Conservation (phyloP, 2,797 vertebrate species). For the Podarcis siculus region DNA sequence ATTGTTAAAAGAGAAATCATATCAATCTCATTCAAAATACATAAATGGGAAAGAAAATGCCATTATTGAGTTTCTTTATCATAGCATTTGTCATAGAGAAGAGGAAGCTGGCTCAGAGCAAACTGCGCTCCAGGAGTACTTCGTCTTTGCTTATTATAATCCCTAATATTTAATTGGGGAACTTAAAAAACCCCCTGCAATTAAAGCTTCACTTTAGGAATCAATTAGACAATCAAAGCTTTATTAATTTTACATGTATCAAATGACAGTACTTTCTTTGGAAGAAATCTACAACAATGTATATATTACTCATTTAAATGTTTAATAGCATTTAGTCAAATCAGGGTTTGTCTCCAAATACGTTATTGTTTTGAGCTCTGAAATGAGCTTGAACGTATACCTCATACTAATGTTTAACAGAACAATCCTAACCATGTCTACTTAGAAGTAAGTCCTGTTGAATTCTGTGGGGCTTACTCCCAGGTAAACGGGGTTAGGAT, state of each 20-base stretch:
- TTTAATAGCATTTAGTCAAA: too few relatives aligned
- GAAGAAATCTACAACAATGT: conserved; percentile 11
- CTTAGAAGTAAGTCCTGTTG: too few relatives aligned
- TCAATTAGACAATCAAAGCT: neutral
- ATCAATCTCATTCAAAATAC: neutral
- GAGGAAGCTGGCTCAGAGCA: neutral
- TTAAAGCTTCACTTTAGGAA: neutral
- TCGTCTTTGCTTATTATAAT: neutral
- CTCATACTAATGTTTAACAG: too few relatives aligned
- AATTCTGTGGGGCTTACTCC: too few relatives aligned
- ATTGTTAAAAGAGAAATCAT: neutral
- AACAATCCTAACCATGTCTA: too few relatives aligned
- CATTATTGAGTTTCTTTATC: neutral
- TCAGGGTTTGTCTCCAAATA: neutral
- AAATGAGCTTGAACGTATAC: too few relatives aligned
- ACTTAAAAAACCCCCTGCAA: neutral
- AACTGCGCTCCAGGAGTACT: neutral
- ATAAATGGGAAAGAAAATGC: neutral
- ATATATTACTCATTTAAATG: neutral
- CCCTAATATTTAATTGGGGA: neutral
- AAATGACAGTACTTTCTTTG: neutral
- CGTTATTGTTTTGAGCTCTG: neutral
- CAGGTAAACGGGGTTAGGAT: too few relatives aligned
- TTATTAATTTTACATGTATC: neutral
- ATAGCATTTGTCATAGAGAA: neutral